phyloP scores from a whole-genome alignment of 2,113 vertebrate genomes.

The Cryptomyrus ogoouensis region DNA sequence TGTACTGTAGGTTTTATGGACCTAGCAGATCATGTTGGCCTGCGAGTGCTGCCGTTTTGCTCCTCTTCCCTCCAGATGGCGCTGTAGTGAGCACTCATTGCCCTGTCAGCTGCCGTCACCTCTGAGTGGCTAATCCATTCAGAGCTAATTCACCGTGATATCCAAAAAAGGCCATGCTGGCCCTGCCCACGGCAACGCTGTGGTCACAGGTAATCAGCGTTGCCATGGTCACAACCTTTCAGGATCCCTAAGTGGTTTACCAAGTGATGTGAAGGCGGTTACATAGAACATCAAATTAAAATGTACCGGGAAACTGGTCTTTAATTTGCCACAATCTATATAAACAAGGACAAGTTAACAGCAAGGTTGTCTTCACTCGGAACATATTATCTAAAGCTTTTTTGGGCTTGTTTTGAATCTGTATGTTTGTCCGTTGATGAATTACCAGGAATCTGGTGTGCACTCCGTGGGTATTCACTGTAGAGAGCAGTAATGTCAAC shows the following conservation, averaged over 20 bases:
- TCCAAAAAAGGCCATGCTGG: neutral
- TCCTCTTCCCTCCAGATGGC: neutral
- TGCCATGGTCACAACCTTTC: neutral
- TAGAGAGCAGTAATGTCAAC: neutral
- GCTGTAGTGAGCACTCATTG: neutral
- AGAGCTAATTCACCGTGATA: neutral
- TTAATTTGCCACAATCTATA: neutral
- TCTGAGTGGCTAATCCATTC: neutral
- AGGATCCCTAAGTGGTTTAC: conserved; percentile 3
- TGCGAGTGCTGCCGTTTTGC: neutral
- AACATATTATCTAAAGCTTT: neutral
- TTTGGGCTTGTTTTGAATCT: neutral
- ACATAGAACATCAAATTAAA: neutral
- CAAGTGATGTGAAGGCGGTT: neutral
- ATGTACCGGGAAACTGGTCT: neutral
- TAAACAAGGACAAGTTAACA: neutral
- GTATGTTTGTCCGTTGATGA: neutral
- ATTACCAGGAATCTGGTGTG: neutral
- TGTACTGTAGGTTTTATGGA: neutral
- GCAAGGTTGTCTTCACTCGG: neutral
- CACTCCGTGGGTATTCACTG: neutral
- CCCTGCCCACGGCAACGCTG: neutral
- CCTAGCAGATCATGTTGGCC: neutral
- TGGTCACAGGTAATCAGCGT: neutral
- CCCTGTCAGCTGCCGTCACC: neutral